These are phyloP conservation scores for Caranx melampygus DNA, from an alignment of 2,113 vertebrate genomes.

Conservation along the genomic window DNA sequence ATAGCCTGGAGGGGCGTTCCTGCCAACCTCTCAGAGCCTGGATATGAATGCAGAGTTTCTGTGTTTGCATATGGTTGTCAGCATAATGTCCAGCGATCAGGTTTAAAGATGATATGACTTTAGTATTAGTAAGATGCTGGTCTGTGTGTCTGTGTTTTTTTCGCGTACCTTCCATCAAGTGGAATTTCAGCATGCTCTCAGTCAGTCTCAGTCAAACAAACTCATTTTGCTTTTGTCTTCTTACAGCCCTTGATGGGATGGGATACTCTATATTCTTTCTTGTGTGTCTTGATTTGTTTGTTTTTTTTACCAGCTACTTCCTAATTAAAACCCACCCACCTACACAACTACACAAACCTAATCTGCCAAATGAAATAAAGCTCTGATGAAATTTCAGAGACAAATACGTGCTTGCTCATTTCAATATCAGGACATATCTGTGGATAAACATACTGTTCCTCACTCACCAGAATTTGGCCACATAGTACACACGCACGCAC, in stretches of 20 bases:
- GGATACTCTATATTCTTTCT: not conserved
- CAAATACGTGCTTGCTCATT: not conserved
- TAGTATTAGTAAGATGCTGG: not conserved
- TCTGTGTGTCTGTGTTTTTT: not conserved
- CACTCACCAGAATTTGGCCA: conserved; percentile 32
- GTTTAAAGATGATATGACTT: not conserved
- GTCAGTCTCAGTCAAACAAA: not conserved
- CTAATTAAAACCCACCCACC: too few relatives aligned
- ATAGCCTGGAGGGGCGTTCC: conserved; percentile 1
- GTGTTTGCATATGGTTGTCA: conserved; percentile 1
- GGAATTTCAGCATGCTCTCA: not conserved
- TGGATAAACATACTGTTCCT: conserved; percentile 17
- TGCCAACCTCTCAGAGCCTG: conserved; percentile 3
- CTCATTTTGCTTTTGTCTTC: too few relatives aligned
- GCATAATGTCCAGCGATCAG: not conserved
- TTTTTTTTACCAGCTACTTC: not conserved
- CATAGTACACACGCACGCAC: conserved; percentile 14
- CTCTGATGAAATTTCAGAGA: not conserved
- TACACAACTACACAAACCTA: too few relatives aligned
- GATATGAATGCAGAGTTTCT: not conserved
- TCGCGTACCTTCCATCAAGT: not conserved
- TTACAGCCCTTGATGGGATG: too few relatives aligned
- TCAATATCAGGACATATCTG: conserved; percentile 24
- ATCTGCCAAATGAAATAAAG: not conserved
- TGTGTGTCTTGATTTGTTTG: not conserved